These are phyloP conservation scores for Aythya baeri DNA, from an alignment of 2,113 vertebrate genomes.

Conservation along the genomic window DNA sequence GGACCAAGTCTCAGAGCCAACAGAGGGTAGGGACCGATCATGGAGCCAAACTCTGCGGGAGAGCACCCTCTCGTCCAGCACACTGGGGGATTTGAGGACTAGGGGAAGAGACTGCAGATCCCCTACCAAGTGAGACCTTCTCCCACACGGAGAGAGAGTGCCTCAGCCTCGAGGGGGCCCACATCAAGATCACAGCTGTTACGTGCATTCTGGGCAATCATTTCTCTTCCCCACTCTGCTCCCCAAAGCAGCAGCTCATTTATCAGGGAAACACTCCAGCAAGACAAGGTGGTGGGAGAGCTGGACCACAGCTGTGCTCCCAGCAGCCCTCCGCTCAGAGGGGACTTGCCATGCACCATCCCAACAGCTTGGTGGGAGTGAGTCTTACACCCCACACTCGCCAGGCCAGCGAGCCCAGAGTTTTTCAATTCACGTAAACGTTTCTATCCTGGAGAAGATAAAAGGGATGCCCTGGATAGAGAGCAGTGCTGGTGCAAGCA, in stretches of 20 bases:
- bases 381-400: accelerated
- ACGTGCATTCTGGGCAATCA: neutral
- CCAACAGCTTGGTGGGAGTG: accelerated
- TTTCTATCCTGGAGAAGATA: neutral
- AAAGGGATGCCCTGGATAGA: neutral
- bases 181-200: neutral
- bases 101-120: neutral
- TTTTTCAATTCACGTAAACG: neutral
- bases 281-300: neutral
- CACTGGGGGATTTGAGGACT: neutral
- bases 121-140: neutral
- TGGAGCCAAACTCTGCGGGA: neutral
- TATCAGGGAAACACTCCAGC: neutral
- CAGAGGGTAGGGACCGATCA: neutral
- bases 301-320: neutral
- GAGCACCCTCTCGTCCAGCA: neutral
- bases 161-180: neutral
- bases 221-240: neutral
- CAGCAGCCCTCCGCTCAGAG: accelerated
- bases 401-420: neutral
- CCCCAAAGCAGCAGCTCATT: neutral
- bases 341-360: accelerated
- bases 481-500: neutral
- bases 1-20: neutral
- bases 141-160: neutral